These are phyloP conservation scores for Hoplostethus mediterraneus DNA, from an alignment of 2,797 vertebrate species.

Conservation along the genomic window DNA sequence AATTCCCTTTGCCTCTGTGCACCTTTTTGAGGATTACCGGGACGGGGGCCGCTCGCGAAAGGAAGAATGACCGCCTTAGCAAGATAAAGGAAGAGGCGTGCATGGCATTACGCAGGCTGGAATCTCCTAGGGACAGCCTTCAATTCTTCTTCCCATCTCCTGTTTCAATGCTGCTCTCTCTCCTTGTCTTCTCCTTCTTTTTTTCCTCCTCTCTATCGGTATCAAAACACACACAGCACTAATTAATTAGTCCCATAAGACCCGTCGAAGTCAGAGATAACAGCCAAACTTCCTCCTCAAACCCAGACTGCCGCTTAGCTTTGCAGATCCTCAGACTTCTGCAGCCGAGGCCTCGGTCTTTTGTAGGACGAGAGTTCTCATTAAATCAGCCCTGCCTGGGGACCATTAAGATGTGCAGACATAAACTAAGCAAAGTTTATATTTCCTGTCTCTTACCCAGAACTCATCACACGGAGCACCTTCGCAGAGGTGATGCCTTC, in stretches of 20 bases:
- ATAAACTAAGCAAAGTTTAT: neutral
- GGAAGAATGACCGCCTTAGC: conserved; percentile 1
- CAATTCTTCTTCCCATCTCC: conserved; percentile 30
- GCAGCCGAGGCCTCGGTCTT: neutral
- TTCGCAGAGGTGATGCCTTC: conserved; percentile 20
- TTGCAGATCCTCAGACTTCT: conserved; percentile 43
- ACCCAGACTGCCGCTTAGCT: conserved; percentile 31
- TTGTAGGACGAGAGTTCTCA: neutral
- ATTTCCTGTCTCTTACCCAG: conserved; percentile 17
- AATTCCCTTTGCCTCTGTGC: conserved; percentile 48
- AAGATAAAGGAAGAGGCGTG: conserved; percentile 17
- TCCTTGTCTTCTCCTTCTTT: conserved; percentile 4
- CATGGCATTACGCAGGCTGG: conserved; percentile 38
- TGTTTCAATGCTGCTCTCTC: conserved; percentile 2
- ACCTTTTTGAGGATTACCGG: conserved; percentile 38
- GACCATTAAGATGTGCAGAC: neutral
- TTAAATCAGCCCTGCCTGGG: neutral
- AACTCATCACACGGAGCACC: conserved; percentile 19
- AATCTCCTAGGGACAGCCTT: conserved; percentile 38
- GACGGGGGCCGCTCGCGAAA: neutral
- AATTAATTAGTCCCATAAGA: conserved; percentile 73
- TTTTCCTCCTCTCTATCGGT: conserved; percentile 16
- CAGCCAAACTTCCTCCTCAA: conserved; percentile 28
- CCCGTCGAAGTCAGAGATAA: conserved; percentile 46
- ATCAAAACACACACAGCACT: conserved; percentile 55